A percentile compares a stretch with the other conserved stretches of the same genome.
phyloP scores from a whole-genome alignment of 2,888 invertebrate genomes.

The Lochmaea crataegi region DNA sequence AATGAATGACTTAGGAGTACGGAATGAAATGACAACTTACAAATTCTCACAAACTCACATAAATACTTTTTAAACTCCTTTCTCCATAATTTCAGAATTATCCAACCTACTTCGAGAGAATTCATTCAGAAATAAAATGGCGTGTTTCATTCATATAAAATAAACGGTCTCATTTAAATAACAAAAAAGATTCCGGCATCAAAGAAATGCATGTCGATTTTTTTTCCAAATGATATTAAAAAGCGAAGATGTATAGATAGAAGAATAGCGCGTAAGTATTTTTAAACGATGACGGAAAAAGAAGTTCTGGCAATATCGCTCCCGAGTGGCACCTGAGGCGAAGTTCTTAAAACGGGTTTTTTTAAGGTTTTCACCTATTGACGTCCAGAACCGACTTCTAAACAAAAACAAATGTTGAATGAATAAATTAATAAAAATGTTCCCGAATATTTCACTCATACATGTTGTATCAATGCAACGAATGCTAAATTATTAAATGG shows the following conservation, averaged over 20 bases:
- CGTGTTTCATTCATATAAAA: no score
- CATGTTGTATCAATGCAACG: no score
- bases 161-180: background rate
- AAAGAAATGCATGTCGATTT: background rate
- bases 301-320: conserved; percentile 14
- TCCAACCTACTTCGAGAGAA: background rate
- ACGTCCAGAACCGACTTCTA: background rate
- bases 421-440: no score
- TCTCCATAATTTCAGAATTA: background rate
- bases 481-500: no score
- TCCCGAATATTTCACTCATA: no score
- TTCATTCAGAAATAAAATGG: background rate
- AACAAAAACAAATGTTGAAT: no score
- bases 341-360: conserved; percentile 15
- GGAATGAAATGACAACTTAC: no score
- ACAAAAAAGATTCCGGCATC: background rate
- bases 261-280: conserved; percentile 13
- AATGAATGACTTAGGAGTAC: no score
- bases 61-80: no score
- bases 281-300: conserved; percentile 12
- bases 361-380: conserved; percentile 9
- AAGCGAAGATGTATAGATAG: conserved; percentile 14
- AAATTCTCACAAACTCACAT: no score
- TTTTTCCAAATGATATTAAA: conserved; percentile 7
- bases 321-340: conserved; percentile 24